phyloP scores from a whole-genome alignment of 2,113 vertebrate species.

The Aleadryas rufinucha region DNA sequence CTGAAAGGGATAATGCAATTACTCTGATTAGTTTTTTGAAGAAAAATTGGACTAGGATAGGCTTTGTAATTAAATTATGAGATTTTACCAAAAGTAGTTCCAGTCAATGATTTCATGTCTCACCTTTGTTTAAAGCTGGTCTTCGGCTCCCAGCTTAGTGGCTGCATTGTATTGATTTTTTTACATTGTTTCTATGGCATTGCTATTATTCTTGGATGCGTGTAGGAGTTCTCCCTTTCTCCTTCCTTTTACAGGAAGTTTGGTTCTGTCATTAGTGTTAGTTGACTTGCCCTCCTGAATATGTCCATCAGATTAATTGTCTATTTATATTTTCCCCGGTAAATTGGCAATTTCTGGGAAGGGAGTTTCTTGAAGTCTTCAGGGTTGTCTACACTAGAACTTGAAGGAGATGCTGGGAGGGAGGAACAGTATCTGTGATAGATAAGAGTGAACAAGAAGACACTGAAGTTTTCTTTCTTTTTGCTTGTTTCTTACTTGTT shows the following conservation, averaged over 20 bases:
- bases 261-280: not conserved
- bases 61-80: constrained; percentile 2
- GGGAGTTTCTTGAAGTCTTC: not conserved
- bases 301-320: not conserved
- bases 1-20: not conserved
- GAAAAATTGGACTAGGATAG: not conserved
- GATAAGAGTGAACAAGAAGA: not conserved
- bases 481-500: not conserved
- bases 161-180: constrained; percentile 21
- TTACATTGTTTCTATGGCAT: not conserved
- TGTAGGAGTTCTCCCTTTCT: not conserved
- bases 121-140: not conserved
- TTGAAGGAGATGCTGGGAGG: not conserved
- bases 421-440: not conserved
- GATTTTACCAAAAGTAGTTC: constrained; percentile 8
- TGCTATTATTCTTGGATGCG: not conserved
- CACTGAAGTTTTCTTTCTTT: not conserved
- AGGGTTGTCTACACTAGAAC: not conserved
- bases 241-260: not conserved
- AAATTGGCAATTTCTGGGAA: not conserved
- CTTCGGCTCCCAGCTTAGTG: not conserved
- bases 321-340: not conserved
- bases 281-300: not conserved
- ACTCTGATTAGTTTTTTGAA: not conserved
- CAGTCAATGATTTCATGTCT: constrained; percentile 1